These are phyloP conservation scores for Knipowitschia caucasica DNA, from an alignment of 2,797 vertebrate genomes.

Conservation along the genomic window DNA sequence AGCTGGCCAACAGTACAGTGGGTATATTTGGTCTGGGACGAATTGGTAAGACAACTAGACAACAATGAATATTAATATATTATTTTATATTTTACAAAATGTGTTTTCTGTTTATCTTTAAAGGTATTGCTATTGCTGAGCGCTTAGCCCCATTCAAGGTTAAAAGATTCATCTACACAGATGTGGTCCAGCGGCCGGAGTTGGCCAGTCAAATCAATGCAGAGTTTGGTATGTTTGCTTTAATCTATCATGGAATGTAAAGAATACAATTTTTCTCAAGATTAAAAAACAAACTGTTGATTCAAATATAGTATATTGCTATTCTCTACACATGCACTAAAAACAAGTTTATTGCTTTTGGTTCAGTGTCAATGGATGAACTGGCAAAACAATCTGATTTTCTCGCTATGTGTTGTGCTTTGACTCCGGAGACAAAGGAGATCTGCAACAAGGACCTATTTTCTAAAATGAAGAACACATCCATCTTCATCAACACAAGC, in stretches of 20 bases:
- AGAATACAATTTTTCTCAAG: not conserved
- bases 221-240: conserved; percentile 73
- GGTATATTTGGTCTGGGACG: conserved; percentile 83
- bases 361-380: conserved; percentile 71
- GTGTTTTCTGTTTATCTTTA: conserved; percentile 15
- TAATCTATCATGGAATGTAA: not conserved
- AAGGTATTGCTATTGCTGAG: conserved; percentile 81
- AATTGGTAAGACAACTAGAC: conserved; percentile 70
- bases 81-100: not conserved
- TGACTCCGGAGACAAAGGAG: conserved; percentile 70
- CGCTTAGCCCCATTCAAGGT: conserved; percentile 83
- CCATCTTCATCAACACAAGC: conserved; percentile 74
- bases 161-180: conserved; percentile 83
- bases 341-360: conserved; percentile 1
- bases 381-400: conserved; percentile 69
- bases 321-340: not conserved
- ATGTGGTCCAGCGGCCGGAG: conserved; percentile 74
- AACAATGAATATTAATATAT: too few species aligned
- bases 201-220: conserved; percentile 76
- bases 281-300: too few species aligned
- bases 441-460: conserved; percentile 74
- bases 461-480: conserved; percentile 73
- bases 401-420: conserved; percentile 61
- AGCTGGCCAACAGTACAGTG: conserved; percentile 80
- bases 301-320: too few species aligned